These are phyloP conservation scores for Machimus atricapillus DNA, from an alignment of 2,888 invertebrate genomes.

Conservation along the genomic window DNA sequence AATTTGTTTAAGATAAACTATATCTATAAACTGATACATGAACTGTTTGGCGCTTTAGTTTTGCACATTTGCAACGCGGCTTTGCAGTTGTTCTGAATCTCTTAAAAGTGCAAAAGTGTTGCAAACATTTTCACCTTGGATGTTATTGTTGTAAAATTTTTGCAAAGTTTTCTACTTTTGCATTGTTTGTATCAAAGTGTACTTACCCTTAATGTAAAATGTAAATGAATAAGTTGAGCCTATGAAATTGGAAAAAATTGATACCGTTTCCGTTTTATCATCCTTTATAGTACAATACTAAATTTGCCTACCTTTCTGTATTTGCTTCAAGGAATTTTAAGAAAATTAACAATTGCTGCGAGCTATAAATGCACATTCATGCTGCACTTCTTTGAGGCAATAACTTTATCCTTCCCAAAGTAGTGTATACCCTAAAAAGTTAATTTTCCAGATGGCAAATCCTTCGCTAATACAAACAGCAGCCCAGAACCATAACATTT, in stretches of 20 bases:
- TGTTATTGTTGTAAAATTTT: not conserved
- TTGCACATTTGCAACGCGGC: not conserved
- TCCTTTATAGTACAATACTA: too few relatives aligned
- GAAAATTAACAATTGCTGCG: not conserved
- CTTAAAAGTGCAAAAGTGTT: not conserved
- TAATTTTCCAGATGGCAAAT: conserved; percentile 25
- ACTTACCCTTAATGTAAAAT: too few relatives aligned
- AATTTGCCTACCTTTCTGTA: not conserved
- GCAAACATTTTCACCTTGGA: not conserved
- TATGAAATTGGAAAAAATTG: too few relatives aligned
- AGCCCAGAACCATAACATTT: not conserved
- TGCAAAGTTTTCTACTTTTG: not conserved
- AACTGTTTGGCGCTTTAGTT: not conserved
- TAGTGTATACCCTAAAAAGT: not conserved
- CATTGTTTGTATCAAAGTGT: not conserved
- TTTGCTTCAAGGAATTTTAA: not conserved
- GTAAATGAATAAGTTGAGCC: too few relatives aligned
- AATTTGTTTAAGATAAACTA: not conserved
- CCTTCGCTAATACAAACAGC: not conserved
- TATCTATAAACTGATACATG: not conserved
- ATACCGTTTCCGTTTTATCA: not conserved
- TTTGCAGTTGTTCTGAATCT: not conserved
- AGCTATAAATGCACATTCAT: not conserved
- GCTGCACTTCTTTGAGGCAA: not conserved
- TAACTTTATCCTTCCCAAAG: not conserved